Evolutionary conservation across 1,140 invertebrate genomes (phyloP).

Genomic region (Drosophila bipectinata): DNA sequence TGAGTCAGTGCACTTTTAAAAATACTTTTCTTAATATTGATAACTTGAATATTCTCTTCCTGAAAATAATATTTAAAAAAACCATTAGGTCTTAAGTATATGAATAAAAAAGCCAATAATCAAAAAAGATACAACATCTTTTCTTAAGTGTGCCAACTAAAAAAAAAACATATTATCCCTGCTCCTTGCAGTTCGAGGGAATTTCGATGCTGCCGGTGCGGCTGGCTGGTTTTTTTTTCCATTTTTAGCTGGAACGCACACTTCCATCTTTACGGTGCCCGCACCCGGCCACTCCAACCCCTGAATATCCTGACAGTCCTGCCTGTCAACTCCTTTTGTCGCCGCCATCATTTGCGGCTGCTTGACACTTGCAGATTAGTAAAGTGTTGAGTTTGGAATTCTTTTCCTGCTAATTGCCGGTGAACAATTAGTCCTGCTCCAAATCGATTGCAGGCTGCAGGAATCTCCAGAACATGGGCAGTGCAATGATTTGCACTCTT

Average conservation of each 20-base stretch:
- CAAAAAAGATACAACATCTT: background rate
- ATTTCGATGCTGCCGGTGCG: conserved; percentile 67
- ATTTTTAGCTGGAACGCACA: conserved; percentile 65
- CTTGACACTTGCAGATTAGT: conserved; percentile 81
- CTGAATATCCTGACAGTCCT: conserved; percentile 4
- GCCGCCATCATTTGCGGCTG: conserved; percentile 52
- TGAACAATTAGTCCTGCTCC: conserved; percentile 74
- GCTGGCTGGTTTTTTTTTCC: conserved; percentile 43
- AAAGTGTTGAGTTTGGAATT: conserved; percentile 71
- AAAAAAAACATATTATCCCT: conserved; percentile 49
- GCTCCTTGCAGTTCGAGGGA: conserved; percentile 52
- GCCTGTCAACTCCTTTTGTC: conserved; percentile 72
- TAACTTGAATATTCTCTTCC: no score
- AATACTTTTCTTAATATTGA: background rate
- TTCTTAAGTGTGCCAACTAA: conserved; percentile 28
- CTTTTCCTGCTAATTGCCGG: conserved; percentile 76
- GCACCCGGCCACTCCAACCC: conserved; percentile 7
- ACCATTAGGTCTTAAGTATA: no score
- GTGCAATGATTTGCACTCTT: conserved; percentile 75
- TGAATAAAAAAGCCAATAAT: no score
- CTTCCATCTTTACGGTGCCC: conserved; percentile 63
- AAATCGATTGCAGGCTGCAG: conserved; percentile 55
- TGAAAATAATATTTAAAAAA: no score
- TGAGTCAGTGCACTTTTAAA: conserved; percentile 47
- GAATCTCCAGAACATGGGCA: conserved; percentile 35